A percentile compares a stretch with the other conserved stretches of the same genome.
Evolutionary conservation across 2,113 vertebrate genomes (phyloP).

Genomic region (Melospiza georgiana): DNA sequence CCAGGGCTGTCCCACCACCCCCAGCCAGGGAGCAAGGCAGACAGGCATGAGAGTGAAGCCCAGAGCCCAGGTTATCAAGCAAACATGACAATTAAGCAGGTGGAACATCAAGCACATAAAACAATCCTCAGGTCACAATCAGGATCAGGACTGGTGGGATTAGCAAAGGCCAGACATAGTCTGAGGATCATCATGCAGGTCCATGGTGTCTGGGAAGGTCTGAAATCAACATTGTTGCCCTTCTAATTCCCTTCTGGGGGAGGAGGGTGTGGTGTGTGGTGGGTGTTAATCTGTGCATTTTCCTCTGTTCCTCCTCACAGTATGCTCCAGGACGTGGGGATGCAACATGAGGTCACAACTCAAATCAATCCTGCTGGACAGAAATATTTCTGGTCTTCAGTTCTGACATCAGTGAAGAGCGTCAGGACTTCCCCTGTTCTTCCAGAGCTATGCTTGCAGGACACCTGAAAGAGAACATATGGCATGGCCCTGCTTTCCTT

Average conservation of each 20-base stretch:
- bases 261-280: not conserved
- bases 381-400: not conserved
- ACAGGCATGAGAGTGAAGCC: not conserved
- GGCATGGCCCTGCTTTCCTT: not conserved
- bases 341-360: not conserved
- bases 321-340: not conserved
- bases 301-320: not conserved
- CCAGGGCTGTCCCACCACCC: not conserved
- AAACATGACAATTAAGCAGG: not conserved
- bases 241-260: not conserved
- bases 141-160: not conserved
- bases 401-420: not conserved
- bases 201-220: not conserved
- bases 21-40: not conserved
- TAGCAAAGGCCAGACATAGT: not conserved
- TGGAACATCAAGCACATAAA: not conserved
- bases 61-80: not conserved
- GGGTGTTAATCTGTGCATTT: not conserved
- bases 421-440: not conserved
- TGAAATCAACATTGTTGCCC: not conserved
- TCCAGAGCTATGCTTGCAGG: not conserved
- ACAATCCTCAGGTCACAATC: not conserved
- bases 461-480: not conserved
- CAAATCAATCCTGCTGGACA: not conserved
- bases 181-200: not conserved